phyloP scores from a whole-genome alignment of 2,888 invertebrate genomes.

The Belgica antarctica region DNA sequence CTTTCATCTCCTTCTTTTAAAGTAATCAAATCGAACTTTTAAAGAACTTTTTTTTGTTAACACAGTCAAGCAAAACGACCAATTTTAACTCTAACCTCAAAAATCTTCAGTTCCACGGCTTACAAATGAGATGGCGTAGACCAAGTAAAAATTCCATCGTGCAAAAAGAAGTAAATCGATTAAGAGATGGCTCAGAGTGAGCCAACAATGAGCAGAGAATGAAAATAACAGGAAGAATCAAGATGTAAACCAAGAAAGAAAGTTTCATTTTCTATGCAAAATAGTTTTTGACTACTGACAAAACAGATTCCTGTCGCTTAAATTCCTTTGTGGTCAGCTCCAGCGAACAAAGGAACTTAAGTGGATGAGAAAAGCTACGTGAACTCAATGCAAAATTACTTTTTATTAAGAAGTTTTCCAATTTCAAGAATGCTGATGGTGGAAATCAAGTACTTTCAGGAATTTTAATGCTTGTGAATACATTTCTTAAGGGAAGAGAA shows the following conservation, averaged over 20 bases:
- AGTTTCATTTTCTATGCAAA: slow-evolving; percentile 23
- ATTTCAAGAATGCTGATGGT: no score
- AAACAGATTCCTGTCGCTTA: slow-evolving; percentile 9
- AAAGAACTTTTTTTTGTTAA: no score
- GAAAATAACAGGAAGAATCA: background rate
- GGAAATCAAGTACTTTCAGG: background rate
- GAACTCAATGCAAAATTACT: background rate
- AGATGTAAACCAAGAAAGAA: background rate
- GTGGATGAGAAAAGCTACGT: background rate
- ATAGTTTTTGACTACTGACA: slow-evolving; percentile 12
- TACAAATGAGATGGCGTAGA: no score
- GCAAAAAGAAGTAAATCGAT: slow-evolving; percentile 5
- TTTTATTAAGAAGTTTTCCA: background rate
- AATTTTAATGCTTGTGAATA: background rate
- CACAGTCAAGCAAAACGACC: no score
- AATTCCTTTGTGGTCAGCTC: background rate
- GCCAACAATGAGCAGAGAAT: background rate
- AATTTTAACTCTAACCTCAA: no score
- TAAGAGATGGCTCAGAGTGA: background rate
- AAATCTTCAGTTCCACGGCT: no score
- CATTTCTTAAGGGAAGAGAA: no score
- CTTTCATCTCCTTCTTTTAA: no score
- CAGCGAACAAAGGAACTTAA: background rate
- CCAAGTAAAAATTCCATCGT: background rate
- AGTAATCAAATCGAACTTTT: no score